Base-by-base conservation (phyloP, 2,113 vertebrate genomes). In the Aegotheles bennettii region DNA sequence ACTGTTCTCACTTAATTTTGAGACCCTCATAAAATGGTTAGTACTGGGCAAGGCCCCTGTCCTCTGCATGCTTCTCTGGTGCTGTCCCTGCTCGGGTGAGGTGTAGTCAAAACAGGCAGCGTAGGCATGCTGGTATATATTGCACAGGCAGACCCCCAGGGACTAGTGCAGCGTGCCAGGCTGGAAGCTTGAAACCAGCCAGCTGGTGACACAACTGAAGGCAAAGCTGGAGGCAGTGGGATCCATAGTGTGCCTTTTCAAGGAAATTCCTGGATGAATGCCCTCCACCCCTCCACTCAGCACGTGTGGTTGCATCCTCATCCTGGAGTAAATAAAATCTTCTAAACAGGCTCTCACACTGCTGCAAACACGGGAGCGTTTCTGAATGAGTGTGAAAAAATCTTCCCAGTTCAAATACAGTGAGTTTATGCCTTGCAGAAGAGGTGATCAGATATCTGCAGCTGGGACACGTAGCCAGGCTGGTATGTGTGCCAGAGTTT, bases 131-230 rank as follows among this genome's bases (percentile, higher is more conserved):
- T 81, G 81, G 50, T 94, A 93, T 90, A 87, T 89, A 85, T 18
- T 91, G 48, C 84, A 48, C 56, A 89, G 87, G 80, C 78, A 73
- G 68, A 43, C 42, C 80, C 84, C 71, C 40, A 13, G 88, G 91
- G 92, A 90, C 42, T 13, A 48, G 51, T 4, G 3, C 48, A 83
- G 83, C 7, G 1, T 77, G 69, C 8, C 13, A 77, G 89, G 70
- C 78, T 92, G 88, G 82, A 67, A 83, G 75, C 89, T 89, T 19
- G 3, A 75, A 86, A 95, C 59, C 78, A 89, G 77, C 45, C 84
- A 71, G 59, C 63, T 85, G 81, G 45, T 92, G 82, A 79, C 68
- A 75, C 45, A 81, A 78, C 33, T 3, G 3, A 87, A 78, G 78
- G 65, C 83, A 90, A 8, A 91, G 31, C 33, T 71, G 68, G 83